Base-by-base conservation (phyloP, 1,140 invertebrate genomes). In the Andricus grossulariae region DNA sequence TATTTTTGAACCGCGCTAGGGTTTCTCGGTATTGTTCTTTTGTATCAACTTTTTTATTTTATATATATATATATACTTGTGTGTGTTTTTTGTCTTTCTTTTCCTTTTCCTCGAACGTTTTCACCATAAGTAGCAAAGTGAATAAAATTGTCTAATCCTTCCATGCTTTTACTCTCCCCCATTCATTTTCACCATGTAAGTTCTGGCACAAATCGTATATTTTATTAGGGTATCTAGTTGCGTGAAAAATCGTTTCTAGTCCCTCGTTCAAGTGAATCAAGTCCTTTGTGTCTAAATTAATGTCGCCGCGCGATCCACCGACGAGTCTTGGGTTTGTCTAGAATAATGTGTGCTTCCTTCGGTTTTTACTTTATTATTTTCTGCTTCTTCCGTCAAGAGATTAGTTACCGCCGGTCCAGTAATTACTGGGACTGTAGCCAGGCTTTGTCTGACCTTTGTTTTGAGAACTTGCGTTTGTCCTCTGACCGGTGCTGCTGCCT, bases 381-480 rank as follows among this genome's bases (percentile, higher is more conserved):
- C 79, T 74, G 77, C 76, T 73, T 74, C 74, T 77, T 81, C 77
- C 70, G 50, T 74, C 78, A 74, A 73, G 50, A 19, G 60, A 82
- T 92, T 93, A 93, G 86, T 93, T 93, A 84, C 92, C 92, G 83
- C 91, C 91, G 78, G 92, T 92, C 94, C 94, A 94, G 82, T 94
- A 94, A 7, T 45, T 45, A 54, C 90, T 92, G 74, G 92, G 92
- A 86, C 92, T 93, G 70, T 93, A 93, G 82, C 94, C 94, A 83
- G 93, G 93, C 85, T 95, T 95, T 25, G 93, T 92, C 80, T 93
- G 93, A 77, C 93, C 91, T 88, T 95, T 95, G 70, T 94, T 93
- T 86, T 94, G 94, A 83, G 93, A 94, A 83, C 93, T 93, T 71
- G 93, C 91, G 81, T 94, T 94, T 73, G 94, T 93, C 83, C 95